Conservation (phyloP, 2,888 invertebrate species). For the Cosmia pyralina region DNA sequence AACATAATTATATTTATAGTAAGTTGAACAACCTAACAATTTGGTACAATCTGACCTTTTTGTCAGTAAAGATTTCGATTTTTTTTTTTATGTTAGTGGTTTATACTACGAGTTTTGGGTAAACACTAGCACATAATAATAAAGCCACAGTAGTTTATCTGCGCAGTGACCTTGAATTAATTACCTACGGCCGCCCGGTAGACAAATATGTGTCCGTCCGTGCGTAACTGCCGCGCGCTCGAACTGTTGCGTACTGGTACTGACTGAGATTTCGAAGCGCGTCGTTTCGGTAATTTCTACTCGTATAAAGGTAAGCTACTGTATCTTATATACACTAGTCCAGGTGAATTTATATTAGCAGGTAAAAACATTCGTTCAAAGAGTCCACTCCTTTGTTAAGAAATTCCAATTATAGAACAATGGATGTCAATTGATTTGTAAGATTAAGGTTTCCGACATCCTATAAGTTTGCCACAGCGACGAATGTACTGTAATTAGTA, state of each 20-base stretch:
- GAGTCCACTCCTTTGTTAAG: slow-evolving; percentile 32
- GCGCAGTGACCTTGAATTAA: no score
- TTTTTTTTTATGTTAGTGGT: neutral
- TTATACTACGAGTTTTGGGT: neutral
- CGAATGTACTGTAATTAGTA: neutral
- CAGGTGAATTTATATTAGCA: neutral
- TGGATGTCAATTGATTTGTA: slow-evolving; percentile 43
- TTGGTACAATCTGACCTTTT: neutral
- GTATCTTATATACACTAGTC: no score
- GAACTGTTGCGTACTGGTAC: no score
- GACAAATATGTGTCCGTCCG: no score
- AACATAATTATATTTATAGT: neutral
- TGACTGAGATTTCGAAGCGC: no score
- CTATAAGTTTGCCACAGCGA: slow-evolving; percentile 33
- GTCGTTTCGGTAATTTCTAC: no score
- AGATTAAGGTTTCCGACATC: slow-evolving; percentile 54
- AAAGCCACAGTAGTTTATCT: no score
- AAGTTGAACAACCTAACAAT: neutral
- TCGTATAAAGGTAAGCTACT: no score
- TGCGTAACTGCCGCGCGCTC: no score
- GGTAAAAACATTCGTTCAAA: slow-evolving; percentile 33
- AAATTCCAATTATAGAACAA: slow-evolving; percentile 53
- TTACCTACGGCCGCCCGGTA: no score
- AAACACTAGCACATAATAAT: neutral
- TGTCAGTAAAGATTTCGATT: neutral